Percentiles rank a stretch among this genome's conserved stretches.
Conservation (phyloP, 2,797 vertebrate species). For the Pogoniulus pusillus region DNA sequence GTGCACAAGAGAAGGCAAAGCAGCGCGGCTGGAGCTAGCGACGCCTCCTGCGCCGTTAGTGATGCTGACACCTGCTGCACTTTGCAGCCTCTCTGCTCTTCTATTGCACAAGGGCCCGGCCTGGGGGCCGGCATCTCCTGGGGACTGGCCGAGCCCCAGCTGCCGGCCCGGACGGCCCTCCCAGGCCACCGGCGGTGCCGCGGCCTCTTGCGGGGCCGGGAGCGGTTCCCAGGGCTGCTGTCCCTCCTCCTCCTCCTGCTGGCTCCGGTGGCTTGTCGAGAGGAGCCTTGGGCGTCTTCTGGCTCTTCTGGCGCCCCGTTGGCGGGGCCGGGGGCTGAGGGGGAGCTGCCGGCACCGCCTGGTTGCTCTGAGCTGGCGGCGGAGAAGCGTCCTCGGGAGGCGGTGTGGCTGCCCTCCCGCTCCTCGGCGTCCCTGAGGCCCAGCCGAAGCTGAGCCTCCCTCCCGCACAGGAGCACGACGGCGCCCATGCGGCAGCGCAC, state of each 20-base stretch:
- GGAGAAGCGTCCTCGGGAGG: too few species aligned
- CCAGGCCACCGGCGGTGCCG: rapidly evolving
- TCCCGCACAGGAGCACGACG: too few species aligned
- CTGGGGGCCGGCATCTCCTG: neutral
- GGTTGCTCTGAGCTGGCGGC: too few species aligned
- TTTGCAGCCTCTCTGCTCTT: too few species aligned
- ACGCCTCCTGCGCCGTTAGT: too few species aligned
- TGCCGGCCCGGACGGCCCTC: neutral
- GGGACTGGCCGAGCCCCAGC: neutral
- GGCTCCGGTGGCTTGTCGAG: neutral
- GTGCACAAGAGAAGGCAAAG: too few species aligned
- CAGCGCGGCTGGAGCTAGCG: too few species aligned
- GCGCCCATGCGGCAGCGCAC: too few species aligned
- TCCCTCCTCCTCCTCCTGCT: neutral
- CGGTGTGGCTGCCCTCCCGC: neutral
- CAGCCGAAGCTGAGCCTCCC: neutral
- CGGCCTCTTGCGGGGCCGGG: neutral
- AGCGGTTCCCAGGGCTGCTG: neutral
- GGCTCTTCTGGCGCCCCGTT: neutral
- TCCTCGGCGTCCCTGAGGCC: neutral
- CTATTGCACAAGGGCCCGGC: too few species aligned
- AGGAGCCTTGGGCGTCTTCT: neutral
- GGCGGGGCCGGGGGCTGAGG: neutral
- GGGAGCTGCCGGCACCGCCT: neutral
- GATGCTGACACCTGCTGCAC: too few species aligned